Conservation (phyloP, 2,113 vertebrate species). For the Melozone crissalis region DNA sequence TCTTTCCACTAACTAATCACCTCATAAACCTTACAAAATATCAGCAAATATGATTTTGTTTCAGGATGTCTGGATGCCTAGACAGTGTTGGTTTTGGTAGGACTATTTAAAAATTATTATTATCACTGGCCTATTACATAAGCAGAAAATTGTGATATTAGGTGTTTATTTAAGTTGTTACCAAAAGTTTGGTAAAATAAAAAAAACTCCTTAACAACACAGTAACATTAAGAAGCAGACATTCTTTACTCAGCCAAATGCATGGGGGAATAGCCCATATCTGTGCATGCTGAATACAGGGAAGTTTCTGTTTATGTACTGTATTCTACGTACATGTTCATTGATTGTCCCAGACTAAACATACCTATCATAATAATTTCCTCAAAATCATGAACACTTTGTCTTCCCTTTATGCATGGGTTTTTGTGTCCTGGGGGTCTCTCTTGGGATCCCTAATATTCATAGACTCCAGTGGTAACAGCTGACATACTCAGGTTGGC, state of each 20-base stretch:
- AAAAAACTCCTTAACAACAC: background rate
- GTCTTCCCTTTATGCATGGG: background rate
- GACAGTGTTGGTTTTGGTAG: background rate
- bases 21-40: background rate
- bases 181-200: background rate
- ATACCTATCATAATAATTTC: background rate
- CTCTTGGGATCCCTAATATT: background rate
- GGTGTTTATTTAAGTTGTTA: background rate
- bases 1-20: background rate
- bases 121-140: background rate
- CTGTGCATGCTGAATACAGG: no score
- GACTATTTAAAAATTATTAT: background rate
- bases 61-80: background rate
- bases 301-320: background rate
- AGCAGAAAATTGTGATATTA: background rate
- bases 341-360: background rate
- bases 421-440: background rate
- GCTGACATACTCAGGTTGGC: accelerated
- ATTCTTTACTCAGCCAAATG: background rate
- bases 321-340: no score
- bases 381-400: background rate
- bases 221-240: background rate
- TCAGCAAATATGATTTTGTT: background rate
- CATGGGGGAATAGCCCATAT: background rate
- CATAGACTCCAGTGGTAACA: background rate